phyloP scores from a whole-genome alignment of 2,797 vertebrate genomes.

The Takifugu ocellatus region DNA sequence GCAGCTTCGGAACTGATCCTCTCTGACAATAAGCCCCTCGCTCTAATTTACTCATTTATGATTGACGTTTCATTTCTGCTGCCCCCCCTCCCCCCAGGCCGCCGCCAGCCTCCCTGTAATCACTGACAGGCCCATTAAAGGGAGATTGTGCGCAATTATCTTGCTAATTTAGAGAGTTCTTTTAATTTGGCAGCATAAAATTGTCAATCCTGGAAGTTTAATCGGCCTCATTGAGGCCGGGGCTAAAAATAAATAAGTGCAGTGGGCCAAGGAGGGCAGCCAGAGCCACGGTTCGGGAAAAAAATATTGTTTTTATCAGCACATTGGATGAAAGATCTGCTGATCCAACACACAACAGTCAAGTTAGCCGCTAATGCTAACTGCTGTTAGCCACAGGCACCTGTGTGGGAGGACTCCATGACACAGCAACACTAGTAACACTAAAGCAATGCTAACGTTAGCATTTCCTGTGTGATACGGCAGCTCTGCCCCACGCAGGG shows the following conservation, averaged over 20 bases:
- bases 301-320: constrained; percentile 33
- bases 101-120: constrained; percentile 72
- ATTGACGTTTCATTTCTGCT: constrained; percentile 85
- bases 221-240: constrained; percentile 62
- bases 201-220: constrained; percentile 77
- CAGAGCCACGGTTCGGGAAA: constrained; percentile 10
- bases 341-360: too few species aligned
- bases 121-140: constrained; percentile 82
- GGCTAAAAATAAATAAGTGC: constrained; percentile 66
- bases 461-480: too few species aligned
- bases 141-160: constrained; percentile 89
- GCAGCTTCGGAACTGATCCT: constrained; percentile 84
- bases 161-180: constrained; percentile 88
- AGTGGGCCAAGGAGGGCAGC: constrained; percentile 4
- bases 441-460: too few species aligned
- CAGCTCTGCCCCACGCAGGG: too few species aligned
- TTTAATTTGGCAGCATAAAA: constrained; percentile 93
- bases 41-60: constrained; percentile 91
- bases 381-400: too few species aligned
- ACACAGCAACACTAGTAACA: too few species aligned
- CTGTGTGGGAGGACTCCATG: too few species aligned
- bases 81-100: constrained; percentile 51
- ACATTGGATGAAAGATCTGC: neutral
- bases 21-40: constrained; percentile 90
- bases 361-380: too few species aligned